phyloP scores from a whole-genome alignment of 53 echinoderm and acorn worm species.

The Patiria pectinifera region DNA sequence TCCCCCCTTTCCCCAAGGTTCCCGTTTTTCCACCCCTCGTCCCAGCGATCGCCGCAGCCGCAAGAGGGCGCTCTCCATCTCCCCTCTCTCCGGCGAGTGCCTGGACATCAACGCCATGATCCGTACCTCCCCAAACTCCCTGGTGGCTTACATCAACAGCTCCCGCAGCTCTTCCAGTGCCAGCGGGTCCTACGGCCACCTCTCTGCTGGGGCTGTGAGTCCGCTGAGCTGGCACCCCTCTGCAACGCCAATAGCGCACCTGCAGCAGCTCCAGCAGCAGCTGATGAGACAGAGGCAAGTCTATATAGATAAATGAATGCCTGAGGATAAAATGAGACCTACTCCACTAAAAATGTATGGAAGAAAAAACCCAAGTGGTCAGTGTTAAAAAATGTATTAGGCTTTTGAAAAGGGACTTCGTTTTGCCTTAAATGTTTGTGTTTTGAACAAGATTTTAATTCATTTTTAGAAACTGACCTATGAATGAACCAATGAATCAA shows the following conservation, averaged over 20 bases:
- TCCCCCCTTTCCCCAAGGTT: slow-evolving; percentile 55
- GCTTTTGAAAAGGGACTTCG: no score
- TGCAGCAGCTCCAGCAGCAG: slow-evolving; percentile 95
- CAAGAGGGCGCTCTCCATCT: slow-evolving; percentile 94
- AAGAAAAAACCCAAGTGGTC: no score
- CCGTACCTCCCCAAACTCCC: slow-evolving; percentile 95
- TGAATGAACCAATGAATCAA: no score
- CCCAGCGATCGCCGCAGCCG: slow-evolving; percentile 88
- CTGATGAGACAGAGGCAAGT: slow-evolving; percentile 84
- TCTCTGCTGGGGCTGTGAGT: slow-evolving; percentile 91
- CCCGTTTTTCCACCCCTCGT: slow-evolving; percentile 90
- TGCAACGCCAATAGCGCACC: slow-evolving; percentile 92
- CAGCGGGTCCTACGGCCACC: slow-evolving; percentile 95
- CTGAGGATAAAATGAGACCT: no score
- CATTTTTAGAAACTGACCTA: no score
- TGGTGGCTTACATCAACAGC: slow-evolving; percentile 97
- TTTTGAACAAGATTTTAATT: no score
- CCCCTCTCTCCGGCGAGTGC: slow-evolving; percentile 88
- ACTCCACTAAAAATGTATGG: no score
- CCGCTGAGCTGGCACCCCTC: slow-evolving; percentile 87
- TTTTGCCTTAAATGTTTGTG: no score
- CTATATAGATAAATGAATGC: background rate
- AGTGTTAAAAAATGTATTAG: no score
- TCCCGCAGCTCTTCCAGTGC: slow-evolving; percentile 97
- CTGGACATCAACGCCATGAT: slow-evolving; percentile 98